Percentiles rank a stretch among this genome's conserved stretches.
Conservation (phyloP, 1,140 invertebrate species). For the Achatina immaculata region DNA sequence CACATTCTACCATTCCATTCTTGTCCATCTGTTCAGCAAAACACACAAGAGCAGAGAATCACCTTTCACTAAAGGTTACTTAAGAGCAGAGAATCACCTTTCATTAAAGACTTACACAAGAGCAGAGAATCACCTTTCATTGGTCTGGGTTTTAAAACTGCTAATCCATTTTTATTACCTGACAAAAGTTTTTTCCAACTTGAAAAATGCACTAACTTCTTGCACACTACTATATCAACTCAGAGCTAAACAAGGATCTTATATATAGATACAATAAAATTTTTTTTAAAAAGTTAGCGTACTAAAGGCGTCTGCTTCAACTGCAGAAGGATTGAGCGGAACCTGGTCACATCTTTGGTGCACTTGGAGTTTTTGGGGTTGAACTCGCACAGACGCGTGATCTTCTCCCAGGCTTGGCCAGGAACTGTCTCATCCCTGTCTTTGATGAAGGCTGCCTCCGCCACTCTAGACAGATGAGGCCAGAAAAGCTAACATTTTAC, state of each 20-base stretch:
- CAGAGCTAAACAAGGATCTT: background rate
- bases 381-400: constrained; percentile 94
- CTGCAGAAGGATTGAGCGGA: constrained; percentile 94
- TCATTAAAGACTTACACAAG: too few relatives aligned
- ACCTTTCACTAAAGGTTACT: too few relatives aligned
- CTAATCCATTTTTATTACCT: too few relatives aligned
- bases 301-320: constrained; percentile 82
- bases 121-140: too few relatives aligned
- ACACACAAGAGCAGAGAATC: too few relatives aligned
- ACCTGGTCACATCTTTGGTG: constrained; percentile 91
- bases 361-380: constrained; percentile 93
- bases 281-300: background rate
- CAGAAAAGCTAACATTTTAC: constrained; percentile 20
- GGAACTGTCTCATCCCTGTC: constrained; percentile 68
- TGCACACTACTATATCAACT: constrained; percentile 71
- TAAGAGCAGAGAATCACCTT: too few relatives aligned
- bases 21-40: too few relatives aligned
- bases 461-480: constrained; percentile 62
- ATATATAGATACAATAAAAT: background rate
- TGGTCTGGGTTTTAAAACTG: too few relatives aligned
- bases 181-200: too few relatives aligned
- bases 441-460: constrained; percentile 66
- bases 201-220: too few relatives aligned
- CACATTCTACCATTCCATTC: too few relatives aligned
- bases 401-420: constrained; percentile 92